A percentile compares a stretch with the other conserved stretches of the same genome.
phyloP scores from a whole-genome alignment of 2,888 invertebrate species.

The Lasioglossum lativentre region DNA sequence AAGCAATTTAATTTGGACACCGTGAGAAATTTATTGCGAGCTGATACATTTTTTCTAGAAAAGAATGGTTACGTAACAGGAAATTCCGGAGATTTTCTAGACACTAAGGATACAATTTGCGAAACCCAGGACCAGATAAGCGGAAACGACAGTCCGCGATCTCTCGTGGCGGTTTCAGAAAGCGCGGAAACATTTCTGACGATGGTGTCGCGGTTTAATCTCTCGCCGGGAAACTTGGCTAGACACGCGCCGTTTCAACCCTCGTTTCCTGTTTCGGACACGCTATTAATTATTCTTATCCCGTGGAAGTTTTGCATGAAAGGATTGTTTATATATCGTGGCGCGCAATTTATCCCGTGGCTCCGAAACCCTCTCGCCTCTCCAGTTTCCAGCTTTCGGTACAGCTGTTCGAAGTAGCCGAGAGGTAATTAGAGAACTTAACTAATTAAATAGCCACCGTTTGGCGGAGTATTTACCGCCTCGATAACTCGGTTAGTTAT shows the following conservation, averaged over 20 bases:
- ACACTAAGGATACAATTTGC: neutral
- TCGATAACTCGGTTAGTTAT: conserved; percentile 9
- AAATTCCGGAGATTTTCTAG: neutral
- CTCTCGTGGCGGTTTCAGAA: neutral
- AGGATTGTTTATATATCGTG: neutral
- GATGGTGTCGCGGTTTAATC: neutral
- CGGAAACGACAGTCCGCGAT: neutral
- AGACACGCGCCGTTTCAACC: neutral
- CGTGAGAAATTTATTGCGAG: neutral
- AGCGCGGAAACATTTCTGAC: neutral
- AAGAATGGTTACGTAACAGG: neutral
- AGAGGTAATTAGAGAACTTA: conserved; percentile 9
- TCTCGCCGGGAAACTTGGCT: neutral
- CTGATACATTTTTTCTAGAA: neutral
- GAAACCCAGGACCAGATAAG: neutral
- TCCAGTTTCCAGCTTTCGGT: neutral
- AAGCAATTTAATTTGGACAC: neutral
- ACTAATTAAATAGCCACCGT: conserved; percentile 11
- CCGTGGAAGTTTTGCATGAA: neutral
- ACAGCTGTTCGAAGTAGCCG: neutral
- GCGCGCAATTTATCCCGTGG: neutral
- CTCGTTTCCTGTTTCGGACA: neutral
- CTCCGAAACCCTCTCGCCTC: neutral
- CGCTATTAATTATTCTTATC: conserved; percentile 4
- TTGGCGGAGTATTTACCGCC: neutral